Evolutionary conservation across 2,888 invertebrate species (phyloP).

Genomic region (Lottia gigantea): DNA sequence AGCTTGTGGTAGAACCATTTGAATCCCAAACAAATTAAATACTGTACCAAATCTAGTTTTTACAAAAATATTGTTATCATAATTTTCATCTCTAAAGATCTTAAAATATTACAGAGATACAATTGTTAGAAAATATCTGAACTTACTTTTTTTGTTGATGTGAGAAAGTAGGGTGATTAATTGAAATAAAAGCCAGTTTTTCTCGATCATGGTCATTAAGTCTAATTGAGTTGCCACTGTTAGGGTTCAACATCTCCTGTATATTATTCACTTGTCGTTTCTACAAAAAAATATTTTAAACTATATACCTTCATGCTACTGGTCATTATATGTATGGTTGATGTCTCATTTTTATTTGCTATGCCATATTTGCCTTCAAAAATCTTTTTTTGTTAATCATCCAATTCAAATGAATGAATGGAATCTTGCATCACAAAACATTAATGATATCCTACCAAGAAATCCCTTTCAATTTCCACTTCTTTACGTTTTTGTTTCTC

Average conservation of each 20-base stretch:
- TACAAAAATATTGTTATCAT: no score
- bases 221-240: conserved; percentile 71
- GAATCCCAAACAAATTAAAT: no score
- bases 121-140: conserved; percentile 10
- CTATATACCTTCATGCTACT: no score
- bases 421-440: background rate
- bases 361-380: no score
- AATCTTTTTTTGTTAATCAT: no score
- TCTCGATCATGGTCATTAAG: conserved; percentile 84
- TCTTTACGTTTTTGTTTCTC: conserved; percentile 80
- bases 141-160: conserved; percentile 18
- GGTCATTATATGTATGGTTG: no score
- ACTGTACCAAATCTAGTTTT: no score
- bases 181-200: conserved; percentile 77
- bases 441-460: conserved; percentile 72
- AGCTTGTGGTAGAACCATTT: no score
- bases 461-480: conserved; percentile 79
- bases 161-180: conserved; percentile 20
- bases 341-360: no score
- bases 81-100: no score
- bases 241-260: conserved; percentile 79
- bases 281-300: conserved; percentile 67
- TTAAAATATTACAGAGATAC: no score
- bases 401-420: no score
- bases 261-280: conserved; percentile 81